Conservation (phyloP, 2,888 invertebrate species). For the Salpingus planirostris region DNA sequence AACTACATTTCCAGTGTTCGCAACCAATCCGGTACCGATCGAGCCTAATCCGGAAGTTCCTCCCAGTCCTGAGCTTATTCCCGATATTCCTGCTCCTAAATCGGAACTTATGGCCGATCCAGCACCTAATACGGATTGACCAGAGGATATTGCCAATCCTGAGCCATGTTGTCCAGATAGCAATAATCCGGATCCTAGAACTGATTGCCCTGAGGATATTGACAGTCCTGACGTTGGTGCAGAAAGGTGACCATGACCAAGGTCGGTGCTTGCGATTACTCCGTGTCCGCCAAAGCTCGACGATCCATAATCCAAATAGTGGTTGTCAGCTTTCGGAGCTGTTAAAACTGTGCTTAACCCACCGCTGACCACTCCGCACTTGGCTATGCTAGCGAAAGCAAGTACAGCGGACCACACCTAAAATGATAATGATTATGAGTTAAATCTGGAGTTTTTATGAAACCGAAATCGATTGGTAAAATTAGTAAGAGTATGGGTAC, state of each 20-base stretch:
- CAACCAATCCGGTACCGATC: too few relatives aligned
- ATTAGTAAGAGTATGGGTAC: constrained; percentile 7
- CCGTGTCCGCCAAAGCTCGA: constrained; percentile 19
- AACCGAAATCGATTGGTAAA: constrained; percentile 7
- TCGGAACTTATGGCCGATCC: too few relatives aligned
- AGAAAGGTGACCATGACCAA: too few relatives aligned
- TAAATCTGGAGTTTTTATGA: too few relatives aligned
- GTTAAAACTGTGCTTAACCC: constrained; percentile 19
- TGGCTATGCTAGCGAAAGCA: constrained; percentile 20
- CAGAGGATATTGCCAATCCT: constrained; percentile 4
- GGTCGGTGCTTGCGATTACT: too few relatives aligned
- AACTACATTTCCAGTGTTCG: constrained; percentile 13
- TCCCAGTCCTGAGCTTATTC: background rate
- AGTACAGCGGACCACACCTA: constrained; percentile 22
- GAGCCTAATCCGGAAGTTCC: constrained; percentile 6
- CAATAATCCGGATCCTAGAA: too few relatives aligned
- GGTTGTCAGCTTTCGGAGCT: constrained; percentile 21
- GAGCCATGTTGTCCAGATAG: too few relatives aligned
- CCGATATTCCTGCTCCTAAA: constrained; percentile 1
- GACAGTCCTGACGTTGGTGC: too few relatives aligned
- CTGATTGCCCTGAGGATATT: too few relatives aligned
- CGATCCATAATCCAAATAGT: too few relatives aligned
- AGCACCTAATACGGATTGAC: constrained; percentile 2
- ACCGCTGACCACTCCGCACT: constrained; percentile 24
- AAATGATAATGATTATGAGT: too few relatives aligned